Conservation (phyloP, 2,113 vertebrate species). For the Tonatia bakeri region DNA sequence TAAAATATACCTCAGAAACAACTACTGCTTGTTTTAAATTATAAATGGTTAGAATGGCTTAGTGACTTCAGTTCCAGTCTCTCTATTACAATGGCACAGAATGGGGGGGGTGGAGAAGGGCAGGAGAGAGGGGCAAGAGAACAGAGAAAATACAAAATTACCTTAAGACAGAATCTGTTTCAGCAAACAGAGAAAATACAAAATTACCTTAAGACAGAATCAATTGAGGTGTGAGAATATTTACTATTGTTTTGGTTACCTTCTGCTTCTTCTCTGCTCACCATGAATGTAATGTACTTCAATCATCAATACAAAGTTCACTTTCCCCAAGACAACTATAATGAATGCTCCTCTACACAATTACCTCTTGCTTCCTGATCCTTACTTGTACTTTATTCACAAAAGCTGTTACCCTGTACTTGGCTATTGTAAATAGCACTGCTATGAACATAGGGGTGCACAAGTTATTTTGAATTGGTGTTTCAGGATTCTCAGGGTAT, state of each 20-base stretch:
- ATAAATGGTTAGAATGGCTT: neutral
- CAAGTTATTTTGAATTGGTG: no score
- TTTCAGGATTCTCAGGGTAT: no score
- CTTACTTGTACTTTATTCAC: neutral
- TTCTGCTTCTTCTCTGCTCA: neutral
- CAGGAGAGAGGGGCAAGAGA: neutral
- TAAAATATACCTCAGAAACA: constrained; percentile 38
- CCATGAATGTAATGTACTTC: neutral
- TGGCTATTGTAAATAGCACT: no score
- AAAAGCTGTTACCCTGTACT: neutral
- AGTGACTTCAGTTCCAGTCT: neutral
- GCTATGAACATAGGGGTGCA: no score
- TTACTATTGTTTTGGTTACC: neutral
- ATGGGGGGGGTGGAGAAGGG: neutral
- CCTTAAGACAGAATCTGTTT: neutral
- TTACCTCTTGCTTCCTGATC: neutral
- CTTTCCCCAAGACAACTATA: neutral
- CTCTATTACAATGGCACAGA: neutral
- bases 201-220: neutral
- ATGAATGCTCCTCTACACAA: neutral
- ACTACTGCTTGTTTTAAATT: constrained; percentile 27
- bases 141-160: neutral
- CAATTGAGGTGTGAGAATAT: neutral
- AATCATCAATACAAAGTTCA: neutral
- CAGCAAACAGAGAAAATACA: no score